Evolutionary conservation across 2,888 invertebrate genomes (phyloP), one percentile per base, ranked within the genome.

Genomic region (Metalampra italica): DNA sequence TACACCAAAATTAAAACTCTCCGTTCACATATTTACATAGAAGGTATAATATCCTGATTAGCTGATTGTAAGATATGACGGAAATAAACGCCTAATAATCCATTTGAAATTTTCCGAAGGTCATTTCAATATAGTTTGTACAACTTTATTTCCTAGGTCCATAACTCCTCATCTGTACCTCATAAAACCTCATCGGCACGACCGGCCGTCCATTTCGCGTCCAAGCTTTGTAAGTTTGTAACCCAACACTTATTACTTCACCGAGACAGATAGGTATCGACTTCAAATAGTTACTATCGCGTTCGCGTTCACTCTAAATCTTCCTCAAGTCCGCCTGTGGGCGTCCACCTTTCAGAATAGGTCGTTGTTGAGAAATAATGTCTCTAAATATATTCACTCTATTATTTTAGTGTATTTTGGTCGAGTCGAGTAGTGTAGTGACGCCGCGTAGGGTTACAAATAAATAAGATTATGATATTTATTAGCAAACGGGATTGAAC

Each of bases 1-100:
- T 50, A 43, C 14, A 45, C 53, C 47, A 43, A 43, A 44, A 34
- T 36, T 36, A 36, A 36, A 36, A 42, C 22, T 22, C 43, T 13
- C 15, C 30, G 40, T 43, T 15, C 38, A 43, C 15, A 36, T 37
- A 41, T n/a, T n/a, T n/a, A n/a, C n/a, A n/a, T n/a, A n/a, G n/a
- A 36, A 39, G 14, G 40, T n/a, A 41, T 36, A 45, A n/a, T 12
- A 13, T 22, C 30, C 14, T 67, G 65, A 70, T 74, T 68, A 68
- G 62, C 64, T 78, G 76, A 77, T 77, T 72, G 72, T 76, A 66
- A 76, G 72, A 68, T 73, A 78, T 71, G 66, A 68, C 57, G 48
- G 51, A 64, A 22, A 36, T 36, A 7, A n/a, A 36, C n/a, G n/a
- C n/a, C n/a, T 7, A 2, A 2, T 36, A n/a, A 36, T 36, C 11